phyloP scores from a whole-genome alignment of 30 jellyfish, hydroid and myxozoan species.

The Rhopilema esculentum region DNA sequence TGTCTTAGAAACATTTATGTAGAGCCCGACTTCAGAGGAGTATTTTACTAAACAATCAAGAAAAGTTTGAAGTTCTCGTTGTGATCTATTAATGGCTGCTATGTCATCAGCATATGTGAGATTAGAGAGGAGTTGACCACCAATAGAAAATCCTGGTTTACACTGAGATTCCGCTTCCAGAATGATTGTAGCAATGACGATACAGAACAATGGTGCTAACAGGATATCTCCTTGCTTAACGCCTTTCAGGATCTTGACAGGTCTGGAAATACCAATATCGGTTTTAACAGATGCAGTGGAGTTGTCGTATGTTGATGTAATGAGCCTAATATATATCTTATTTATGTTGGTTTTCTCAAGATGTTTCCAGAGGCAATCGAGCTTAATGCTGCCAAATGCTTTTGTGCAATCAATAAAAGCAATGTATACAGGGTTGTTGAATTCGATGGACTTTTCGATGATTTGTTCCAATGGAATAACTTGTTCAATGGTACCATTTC shows the following conservation, averaged over 20 bases:
- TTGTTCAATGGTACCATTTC: constrained; percentile 11
- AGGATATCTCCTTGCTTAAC: constrained; percentile 43
- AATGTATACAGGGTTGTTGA: not conserved
- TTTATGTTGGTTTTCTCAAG: not conserved
- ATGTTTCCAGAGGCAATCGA: not conserved
- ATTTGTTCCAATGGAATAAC: not conserved
- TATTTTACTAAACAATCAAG: constrained; percentile 3
- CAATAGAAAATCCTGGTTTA: constrained; percentile 12
- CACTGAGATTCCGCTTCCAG: not conserved
- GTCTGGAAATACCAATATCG: constrained; percentile 19
- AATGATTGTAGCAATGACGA: constrained; percentile 7
- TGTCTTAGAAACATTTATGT: constrained; percentile 24
- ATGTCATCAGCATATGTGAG: constrained; percentile 21
- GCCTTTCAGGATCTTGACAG: constrained; percentile 26
- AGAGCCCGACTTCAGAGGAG: constrained; percentile 28
- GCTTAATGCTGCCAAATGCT: constrained; percentile 30
- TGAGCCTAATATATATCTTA: not conserved
- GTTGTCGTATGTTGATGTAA: not conserved
- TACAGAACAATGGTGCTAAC: constrained; percentile 12
- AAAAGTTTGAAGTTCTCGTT: not conserved
- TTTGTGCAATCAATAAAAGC: constrained; percentile 9
- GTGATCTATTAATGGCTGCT: not conserved
- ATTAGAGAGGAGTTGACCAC: constrained; percentile 25
- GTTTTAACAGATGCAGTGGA: constrained; percentile 15
- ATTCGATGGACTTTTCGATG: not conserved